These are phyloP conservation scores for Tipula helvola DNA, from an alignment of 2,888 invertebrate genomes.

Conservation along the genomic window DNA sequence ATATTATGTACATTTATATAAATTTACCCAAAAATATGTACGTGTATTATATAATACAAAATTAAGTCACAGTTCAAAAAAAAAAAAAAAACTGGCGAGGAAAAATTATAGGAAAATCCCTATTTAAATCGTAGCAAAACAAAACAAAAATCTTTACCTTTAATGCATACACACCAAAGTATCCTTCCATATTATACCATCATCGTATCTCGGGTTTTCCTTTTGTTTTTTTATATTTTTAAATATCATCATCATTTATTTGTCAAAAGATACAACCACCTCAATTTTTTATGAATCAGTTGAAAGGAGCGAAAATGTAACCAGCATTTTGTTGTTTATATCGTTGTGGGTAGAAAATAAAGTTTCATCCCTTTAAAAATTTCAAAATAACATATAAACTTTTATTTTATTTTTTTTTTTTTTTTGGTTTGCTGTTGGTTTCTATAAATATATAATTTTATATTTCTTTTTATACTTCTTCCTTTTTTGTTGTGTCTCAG, in stretches of 20 bases:
- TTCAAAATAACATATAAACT: not conserved
- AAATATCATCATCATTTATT: constrained; percentile 4
- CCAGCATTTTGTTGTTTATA: not conserved
- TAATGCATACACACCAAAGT: not conserved
- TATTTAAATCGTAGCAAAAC: not conserved
- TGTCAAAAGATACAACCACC: not conserved
- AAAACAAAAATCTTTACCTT: not conserved
- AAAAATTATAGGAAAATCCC: not conserved
- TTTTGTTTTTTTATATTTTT: not conserved
- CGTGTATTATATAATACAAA: not conserved
- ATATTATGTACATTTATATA: too few relatives aligned
- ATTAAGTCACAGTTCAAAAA: not conserved
- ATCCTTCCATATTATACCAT: not conserved
- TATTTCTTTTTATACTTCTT: not conserved
- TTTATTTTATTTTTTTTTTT: too few relatives aligned
- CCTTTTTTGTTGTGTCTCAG: not conserved
- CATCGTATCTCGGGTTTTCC: not conserved
- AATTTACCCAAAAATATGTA: not conserved
- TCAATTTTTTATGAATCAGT: not conserved
- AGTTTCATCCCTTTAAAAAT: not conserved
- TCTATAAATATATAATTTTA: not conserved
- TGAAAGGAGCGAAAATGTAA: not conserved
- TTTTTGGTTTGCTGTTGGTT: not conserved
- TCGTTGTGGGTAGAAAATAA: not conserved
- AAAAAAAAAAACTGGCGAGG: not conserved